Conservation (phyloP, 2,113 vertebrate genomes). For the Butorides virescens region DNA sequence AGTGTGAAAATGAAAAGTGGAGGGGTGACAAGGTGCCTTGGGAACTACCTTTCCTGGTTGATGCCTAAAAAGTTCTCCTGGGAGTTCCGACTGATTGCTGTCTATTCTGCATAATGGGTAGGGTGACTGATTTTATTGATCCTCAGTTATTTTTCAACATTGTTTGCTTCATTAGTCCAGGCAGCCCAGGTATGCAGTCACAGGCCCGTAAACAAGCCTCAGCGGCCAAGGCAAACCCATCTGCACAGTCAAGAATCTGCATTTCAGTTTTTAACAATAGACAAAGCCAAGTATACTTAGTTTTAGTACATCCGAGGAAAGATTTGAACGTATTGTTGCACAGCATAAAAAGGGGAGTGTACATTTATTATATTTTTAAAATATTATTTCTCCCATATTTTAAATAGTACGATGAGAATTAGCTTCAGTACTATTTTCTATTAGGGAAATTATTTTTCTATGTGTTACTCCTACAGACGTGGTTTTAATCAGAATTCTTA, state of each 20-base stretch:
- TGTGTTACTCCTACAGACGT: not conserved
- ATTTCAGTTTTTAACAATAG: not conserved
- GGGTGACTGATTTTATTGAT: conserved; percentile 40
- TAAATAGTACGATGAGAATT: not conserved
- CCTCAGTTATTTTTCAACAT: not conserved
- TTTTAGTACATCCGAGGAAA: not conserved
- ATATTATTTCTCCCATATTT: not conserved
- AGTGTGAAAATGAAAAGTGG: not conserved
- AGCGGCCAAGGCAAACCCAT: not conserved
- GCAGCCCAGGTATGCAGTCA: not conserved
- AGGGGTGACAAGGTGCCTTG: not conserved
- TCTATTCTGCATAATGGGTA: conserved; percentile 14
- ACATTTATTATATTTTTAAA: not conserved
- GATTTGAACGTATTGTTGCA: not conserved
- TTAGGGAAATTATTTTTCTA: not conserved
- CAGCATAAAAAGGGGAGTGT: not conserved
- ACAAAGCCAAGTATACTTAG: not conserved
- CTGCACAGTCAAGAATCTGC: not conserved
- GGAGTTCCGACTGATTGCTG: not conserved
- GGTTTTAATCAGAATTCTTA: not conserved
- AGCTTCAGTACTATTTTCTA: not conserved
- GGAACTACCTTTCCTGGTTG: not conserved
- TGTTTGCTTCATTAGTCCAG: not conserved
- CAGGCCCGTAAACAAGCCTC: not conserved
- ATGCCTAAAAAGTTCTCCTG: not conserved